phyloP scores from a whole-genome alignment of 2,888 invertebrate species.

The Drosophila sordidula region DNA sequence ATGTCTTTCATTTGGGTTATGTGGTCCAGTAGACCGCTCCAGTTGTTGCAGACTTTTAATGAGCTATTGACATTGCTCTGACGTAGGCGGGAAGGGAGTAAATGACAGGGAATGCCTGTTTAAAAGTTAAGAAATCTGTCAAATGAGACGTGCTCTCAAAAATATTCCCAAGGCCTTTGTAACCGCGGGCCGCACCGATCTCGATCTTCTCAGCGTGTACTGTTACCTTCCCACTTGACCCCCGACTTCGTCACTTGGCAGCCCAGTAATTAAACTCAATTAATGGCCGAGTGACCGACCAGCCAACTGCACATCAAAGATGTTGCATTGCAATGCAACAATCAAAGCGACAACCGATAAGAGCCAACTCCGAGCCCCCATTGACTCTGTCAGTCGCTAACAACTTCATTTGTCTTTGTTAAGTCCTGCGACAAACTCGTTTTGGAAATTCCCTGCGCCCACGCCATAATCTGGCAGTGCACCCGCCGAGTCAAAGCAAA shows the following conservation, averaged over 20 bases:
- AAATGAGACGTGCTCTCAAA: not conserved
- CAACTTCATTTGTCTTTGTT: slow-evolving; percentile 77
- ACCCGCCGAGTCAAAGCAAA: slow-evolving; percentile 15
- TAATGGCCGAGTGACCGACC: slow-evolving; percentile 67
- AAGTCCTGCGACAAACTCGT: slow-evolving; percentile 62
- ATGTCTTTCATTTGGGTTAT: slow-evolving; percentile 66
- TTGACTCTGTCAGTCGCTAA: slow-evolving; percentile 46
- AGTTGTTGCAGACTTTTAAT: slow-evolving; percentile 57
- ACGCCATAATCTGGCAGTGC: slow-evolving; percentile 22
- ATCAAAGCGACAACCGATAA: slow-evolving; percentile 50
- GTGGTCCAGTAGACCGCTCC: slow-evolving; percentile 40
- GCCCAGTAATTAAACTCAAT: slow-evolving; percentile 73
- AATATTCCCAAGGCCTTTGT: not conserved
- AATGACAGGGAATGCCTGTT: not conserved
- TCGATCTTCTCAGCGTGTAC: no score
- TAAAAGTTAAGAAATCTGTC: not conserved
- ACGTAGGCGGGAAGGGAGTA: not conserved
- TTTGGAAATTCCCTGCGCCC: slow-evolving; percentile 17
- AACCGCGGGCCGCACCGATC: no score
- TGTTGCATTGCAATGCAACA: slow-evolving; percentile 47
- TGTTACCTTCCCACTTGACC: no score
- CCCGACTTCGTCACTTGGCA: no score
- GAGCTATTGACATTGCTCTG: slow-evolving; percentile 54
- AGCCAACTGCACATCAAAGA: slow-evolving; percentile 60
- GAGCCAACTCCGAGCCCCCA: slow-evolving; percentile 11